A percentile compares a stretch with the other conserved stretches of the same genome.
phyloP scores from a whole-genome alignment of 2,888 invertebrate species.

The Gordius sp. region DNA sequence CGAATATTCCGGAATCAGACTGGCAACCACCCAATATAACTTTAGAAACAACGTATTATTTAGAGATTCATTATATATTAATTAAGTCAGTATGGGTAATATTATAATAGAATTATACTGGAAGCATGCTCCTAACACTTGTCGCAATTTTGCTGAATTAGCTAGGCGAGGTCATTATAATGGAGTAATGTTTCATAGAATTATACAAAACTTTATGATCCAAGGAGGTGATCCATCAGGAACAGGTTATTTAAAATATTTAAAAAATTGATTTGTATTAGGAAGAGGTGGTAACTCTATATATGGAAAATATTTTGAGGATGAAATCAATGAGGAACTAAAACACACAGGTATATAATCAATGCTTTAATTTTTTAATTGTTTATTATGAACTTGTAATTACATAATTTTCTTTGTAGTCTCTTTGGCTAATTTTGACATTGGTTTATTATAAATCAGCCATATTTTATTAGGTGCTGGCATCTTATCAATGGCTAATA shows the following conservation, averaged over 20 bases:
- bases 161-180: conserved; percentile 76
- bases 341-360: conserved; percentile 56
- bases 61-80: not conserved
- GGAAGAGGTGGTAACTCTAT: conserved; percentile 79
- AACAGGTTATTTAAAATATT: conserved; percentile 36
- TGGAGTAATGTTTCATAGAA: conserved; percentile 74
- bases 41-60: conserved; percentile 12
- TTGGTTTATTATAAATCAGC: not conserved
- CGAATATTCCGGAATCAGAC: not conserved
- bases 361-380: conserved; percentile 9
- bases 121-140: conserved; percentile 90
- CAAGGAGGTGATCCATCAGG: conserved; percentile 74
- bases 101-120: conserved; percentile 76
- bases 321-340: conserved; percentile 70
- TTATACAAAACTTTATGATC: conserved; percentile 45
- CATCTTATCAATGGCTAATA: conserved; percentile 85
- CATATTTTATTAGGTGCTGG: conserved; percentile 38
- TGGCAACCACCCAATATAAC: conserved; percentile 11
- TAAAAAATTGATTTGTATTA: conserved; percentile 20
- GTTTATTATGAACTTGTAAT: too few species aligned
- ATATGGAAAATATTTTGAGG: conserved; percentile 73
- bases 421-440: too few species aligned
- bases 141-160: conserved; percentile 83
- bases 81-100: conserved; percentile 47
- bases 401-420: too few species aligned